A percentile compares a stretch with the other conserved stretches of the same genome.
Conservation (phyloP, 2,888 invertebrate species). For the Cecidostiba fungosa region DNA sequence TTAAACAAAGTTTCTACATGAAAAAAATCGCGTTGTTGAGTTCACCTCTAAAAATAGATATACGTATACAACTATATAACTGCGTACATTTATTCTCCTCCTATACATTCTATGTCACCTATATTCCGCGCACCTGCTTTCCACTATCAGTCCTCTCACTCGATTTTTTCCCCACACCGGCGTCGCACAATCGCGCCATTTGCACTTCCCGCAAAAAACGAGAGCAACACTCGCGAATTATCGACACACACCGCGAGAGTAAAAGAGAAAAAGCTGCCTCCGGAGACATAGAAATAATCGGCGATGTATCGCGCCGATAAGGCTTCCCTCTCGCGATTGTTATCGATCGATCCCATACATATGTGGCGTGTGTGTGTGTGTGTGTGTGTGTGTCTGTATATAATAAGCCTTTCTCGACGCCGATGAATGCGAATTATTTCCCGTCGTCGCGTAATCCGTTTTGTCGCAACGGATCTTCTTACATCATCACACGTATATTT, state of each 20-base stretch:
- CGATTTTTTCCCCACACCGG: neutral
- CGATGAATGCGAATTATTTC: conserved; percentile 43
- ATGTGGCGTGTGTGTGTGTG: neutral
- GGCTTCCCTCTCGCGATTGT: conserved; percentile 42
- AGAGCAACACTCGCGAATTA: conserved; percentile 3
- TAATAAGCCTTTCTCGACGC: conserved; percentile 6
- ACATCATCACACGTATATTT: conserved; percentile 19
- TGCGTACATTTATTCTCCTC: neutral
- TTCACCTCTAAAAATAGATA: neutral
- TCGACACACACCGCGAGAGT: neutral
- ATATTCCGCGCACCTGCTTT: conserved; percentile 20
- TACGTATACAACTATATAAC: too few relatives aligned
- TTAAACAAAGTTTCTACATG: neutral
- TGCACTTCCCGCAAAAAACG: neutral
- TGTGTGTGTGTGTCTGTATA: neutral
- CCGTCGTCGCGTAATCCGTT: conserved; percentile 32
- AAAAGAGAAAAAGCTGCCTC: neutral
- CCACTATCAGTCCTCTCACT: neutral
- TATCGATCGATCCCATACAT: conserved; percentile 50
- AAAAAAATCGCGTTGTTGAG: neutral
- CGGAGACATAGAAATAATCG: neutral
- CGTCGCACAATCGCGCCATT: neutral
- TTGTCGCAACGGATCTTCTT: conserved; percentile 40
- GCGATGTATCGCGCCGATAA: conserved; percentile 25
- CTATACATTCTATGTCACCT: neutral